Base-by-base conservation (phyloP, 1,140 invertebrate species). In the Lordiphosa clarofinis region DNA sequence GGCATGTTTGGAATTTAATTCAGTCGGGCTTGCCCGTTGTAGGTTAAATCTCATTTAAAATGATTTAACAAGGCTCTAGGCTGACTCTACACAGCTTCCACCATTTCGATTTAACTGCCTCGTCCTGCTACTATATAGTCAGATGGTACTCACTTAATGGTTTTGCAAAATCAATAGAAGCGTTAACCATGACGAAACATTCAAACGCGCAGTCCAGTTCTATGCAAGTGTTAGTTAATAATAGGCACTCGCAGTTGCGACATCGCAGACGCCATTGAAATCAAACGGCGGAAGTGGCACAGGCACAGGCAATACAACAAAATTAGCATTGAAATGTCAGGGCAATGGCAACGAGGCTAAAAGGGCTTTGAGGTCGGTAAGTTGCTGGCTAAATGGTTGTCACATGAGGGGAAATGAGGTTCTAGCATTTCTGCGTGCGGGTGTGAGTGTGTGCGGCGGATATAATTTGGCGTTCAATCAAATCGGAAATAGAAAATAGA, bases 271-370 rank as follows among this genome's bases (percentile, higher is more conserved):
- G 76, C 73, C 78, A 81, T 81, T 82, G 76, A 76, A 81, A 81
- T 82, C 76, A 81, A 82, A 82, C 72, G 68, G 68, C 76, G 76
- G 76, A 82, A 82, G 72, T 82, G 62, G 49, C 65, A 52, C 53
- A 55, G 73, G 48, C 48, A 48, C 46, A 35, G 66, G 56, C 48
- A 47, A 59, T 48, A 59, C 44, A 61, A 52, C 36, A 21, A 58
- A 74, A 73, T 73, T 73, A 74, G 64, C 71, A 69, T 74, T 73
- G 71, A 73, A 73, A 68, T 73, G 57, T 9, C 64, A 52, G 39
- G 56, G 47, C 28, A 50, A 50, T 50, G 48, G 19, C 48, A 50
- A 50, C n/a, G 21, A 28, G 24, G 43, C 21, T 44, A 21, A n/a
- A 31, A 48, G 33, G 33, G 62, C 38, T 49, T 55, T 42, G n/a